phyloP scores from a whole-genome alignment of 2,888 invertebrate species.

The Oscheius sp. region DNA sequence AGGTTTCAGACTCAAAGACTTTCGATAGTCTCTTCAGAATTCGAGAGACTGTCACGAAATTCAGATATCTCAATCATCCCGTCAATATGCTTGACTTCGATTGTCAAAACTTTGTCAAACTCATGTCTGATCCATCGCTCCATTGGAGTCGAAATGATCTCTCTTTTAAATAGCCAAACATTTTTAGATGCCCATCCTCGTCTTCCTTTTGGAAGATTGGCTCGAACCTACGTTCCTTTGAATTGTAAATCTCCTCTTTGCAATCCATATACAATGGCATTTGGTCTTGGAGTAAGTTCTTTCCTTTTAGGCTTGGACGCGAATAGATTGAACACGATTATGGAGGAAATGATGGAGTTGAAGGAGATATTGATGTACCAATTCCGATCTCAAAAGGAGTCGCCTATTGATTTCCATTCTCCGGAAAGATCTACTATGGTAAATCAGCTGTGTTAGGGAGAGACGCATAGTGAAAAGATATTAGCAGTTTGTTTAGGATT shows the following conservation, averaged over 20 bases:
- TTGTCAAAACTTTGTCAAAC: conserved; percentile 53
- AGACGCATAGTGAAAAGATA: no score
- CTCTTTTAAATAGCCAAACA: neutral
- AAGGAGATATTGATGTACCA: conserved; percentile 60
- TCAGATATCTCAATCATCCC: conserved; percentile 60
- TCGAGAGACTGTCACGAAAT: conserved; percentile 54
- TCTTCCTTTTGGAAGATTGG: conserved; percentile 53
- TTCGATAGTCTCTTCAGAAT: no score
- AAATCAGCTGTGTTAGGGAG: no score
- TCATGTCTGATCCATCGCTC: conserved; percentile 52
- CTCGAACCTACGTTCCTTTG: conserved; percentile 49
- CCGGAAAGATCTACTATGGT: conserved; percentile 61
- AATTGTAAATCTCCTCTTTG: conserved; percentile 55
- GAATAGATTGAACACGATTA: conserved; percentile 57
- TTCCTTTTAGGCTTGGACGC: no score
- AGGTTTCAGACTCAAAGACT: no score
- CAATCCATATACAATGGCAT: conserved; percentile 54
- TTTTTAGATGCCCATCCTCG: conserved; percentile 44
- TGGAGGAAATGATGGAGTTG: conserved; percentile 55
- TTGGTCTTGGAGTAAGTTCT: conserved; percentile 52
- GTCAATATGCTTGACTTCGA: conserved; percentile 63
- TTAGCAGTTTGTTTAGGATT: no score
- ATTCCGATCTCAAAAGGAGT: conserved; percentile 59
- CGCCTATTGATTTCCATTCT: conserved; percentile 58
- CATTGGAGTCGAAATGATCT: conserved; percentile 50